Percentiles rank a stretch among this genome's conserved stretches.
Conservation (phyloP, 2,797 vertebrate species). For the Schizothorax lantsangensis region DNA sequence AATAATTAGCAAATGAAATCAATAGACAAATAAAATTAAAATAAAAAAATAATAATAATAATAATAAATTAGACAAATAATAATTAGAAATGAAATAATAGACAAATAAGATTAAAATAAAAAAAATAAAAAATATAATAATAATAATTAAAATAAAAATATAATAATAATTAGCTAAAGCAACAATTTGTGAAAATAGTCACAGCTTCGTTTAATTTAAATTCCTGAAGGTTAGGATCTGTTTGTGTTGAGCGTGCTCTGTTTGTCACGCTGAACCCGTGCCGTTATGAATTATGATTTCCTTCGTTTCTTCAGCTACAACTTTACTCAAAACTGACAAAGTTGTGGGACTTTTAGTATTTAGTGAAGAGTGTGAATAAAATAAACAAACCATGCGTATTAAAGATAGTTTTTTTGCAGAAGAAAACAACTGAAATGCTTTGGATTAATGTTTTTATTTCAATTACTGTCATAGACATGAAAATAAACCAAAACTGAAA, state of each 20-base stretch:
- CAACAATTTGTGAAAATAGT: neutral
- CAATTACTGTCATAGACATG: neutral
- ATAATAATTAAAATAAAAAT: too few relatives aligned
- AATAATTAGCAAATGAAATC: too few relatives aligned
- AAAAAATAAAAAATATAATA: too few relatives aligned
- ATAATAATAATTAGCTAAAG: neutral
- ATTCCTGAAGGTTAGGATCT: neutral
- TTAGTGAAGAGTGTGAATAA: too few relatives aligned
- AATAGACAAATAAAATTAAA: too few relatives aligned
- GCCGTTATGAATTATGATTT: neutral
- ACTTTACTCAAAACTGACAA: neutral
- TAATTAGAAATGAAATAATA: too few relatives aligned
- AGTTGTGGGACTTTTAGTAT: neutral
- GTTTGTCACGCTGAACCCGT: too few relatives aligned
- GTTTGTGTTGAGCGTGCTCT: neutral
- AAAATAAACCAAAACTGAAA: neutral
- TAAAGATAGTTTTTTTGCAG: neutral
- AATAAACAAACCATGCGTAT: neutral
- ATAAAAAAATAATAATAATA: too few relatives aligned
- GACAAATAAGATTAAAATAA: too few relatives aligned
- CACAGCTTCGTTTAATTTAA: neutral
- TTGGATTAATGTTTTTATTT: neutral
- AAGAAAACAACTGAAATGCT: neutral
- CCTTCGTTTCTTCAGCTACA: neutral
- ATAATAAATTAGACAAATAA: too few relatives aligned